phyloP scores from a whole-genome alignment of 1,140 invertebrate species.

The Dolichoris vasculosae region DNA sequence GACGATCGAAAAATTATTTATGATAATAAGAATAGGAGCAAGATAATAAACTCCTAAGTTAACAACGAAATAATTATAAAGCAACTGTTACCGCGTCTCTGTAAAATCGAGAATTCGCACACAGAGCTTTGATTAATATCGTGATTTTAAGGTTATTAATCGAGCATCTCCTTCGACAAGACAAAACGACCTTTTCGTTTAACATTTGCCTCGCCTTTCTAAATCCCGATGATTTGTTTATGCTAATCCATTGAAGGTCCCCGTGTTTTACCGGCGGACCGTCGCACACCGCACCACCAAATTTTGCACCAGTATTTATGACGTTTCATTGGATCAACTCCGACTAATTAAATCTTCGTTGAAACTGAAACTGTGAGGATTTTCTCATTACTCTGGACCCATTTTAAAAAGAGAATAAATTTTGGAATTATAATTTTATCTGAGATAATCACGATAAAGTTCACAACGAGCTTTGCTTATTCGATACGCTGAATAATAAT shows the following conservation, averaged over 20 bases:
- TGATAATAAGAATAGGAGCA: not conserved
- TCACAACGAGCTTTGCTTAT: not conserved
- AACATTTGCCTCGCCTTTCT: slow-evolving; percentile 56
- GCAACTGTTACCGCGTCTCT: slow-evolving; percentile 20
- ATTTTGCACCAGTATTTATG: slow-evolving; percentile 51
- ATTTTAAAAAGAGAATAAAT: not conserved
- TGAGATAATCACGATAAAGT: not conserved
- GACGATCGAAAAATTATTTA: not conserved
- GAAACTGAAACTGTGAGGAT: not conserved
- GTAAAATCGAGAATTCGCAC: slow-evolving; percentile 62
- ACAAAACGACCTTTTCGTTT: slow-evolving; percentile 58
- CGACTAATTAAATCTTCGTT: slow-evolving; percentile 49
- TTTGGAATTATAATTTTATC: not conserved
- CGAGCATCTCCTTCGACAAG: slow-evolving; percentile 72
- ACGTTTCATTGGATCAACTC: slow-evolving; percentile 43
- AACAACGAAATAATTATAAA: slow-evolving; percentile 28
- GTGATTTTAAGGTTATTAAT: slow-evolving; percentile 69
- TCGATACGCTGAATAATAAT: not conserved
- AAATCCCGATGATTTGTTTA: slow-evolving; percentile 74
- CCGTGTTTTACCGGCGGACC: slow-evolving; percentile 10
- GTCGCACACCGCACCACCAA: not conserved
- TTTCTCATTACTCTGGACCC: not conserved
- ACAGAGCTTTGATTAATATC: slow-evolving; percentile 64
- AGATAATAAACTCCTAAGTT: slow-evolving; percentile 5
- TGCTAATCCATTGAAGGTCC: slow-evolving; percentile 64